Conservation (phyloP, 2,113 vertebrate genomes). For the Pheucticus melanocephalus region DNA sequence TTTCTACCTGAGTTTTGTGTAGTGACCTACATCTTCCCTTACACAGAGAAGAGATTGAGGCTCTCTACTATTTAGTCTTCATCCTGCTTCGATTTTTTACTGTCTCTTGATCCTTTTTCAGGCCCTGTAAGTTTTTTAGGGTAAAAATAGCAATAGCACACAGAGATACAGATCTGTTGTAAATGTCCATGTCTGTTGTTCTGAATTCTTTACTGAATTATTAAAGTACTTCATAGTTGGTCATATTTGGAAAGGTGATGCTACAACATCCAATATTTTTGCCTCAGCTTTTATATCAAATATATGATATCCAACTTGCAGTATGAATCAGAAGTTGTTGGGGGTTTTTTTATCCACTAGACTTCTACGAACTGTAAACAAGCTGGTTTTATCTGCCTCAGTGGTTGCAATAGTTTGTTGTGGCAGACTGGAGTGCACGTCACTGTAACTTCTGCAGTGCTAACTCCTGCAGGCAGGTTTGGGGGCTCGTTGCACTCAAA, state of each 20-base stretch:
- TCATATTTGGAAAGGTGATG: neutral
- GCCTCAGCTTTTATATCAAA: neutral
- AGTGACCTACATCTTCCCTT: neutral
- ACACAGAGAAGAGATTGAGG: neutral
- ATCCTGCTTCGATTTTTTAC: neutral
- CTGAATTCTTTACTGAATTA: neutral
- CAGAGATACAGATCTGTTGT: neutral
- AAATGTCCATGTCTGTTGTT: neutral
- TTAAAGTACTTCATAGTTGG: neutral
- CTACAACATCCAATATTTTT: neutral
- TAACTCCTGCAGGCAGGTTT: neutral
- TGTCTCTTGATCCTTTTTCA: neutral
- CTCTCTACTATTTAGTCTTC: neutral
- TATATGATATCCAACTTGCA: neutral
- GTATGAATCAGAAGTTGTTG: neutral
- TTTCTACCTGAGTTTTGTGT: neutral
- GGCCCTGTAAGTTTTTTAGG: neutral
- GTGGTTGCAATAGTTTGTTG: neutral
- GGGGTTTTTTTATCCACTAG: neutral
- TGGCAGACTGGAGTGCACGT: neutral
- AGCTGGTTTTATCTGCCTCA: neutral
- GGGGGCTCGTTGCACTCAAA: neutral
- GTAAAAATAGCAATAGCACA: neutral
- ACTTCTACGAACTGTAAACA: neutral
- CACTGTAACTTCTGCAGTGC: neutral